These are phyloP conservation scores for Scytalopus superciliaris DNA, from an alignment of 2,113 vertebrate genomes.

Conservation along the genomic window DNA sequence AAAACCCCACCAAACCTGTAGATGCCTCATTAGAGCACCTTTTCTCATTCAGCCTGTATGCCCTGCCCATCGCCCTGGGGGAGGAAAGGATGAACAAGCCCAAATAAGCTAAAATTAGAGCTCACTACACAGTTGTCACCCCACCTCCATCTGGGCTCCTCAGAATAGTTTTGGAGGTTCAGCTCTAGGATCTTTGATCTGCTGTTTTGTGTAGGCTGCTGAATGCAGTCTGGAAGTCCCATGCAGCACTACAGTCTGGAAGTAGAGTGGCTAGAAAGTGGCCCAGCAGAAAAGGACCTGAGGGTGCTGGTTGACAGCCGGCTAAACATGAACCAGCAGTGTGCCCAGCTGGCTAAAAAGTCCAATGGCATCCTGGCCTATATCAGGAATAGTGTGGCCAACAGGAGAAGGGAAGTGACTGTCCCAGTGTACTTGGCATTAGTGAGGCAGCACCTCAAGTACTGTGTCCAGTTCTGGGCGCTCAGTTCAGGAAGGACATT, in stretches of 20 bases:
- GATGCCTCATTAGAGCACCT: neutral
- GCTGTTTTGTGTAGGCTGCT: neutral
- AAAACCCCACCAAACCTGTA: neutral
- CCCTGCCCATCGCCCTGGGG: neutral
- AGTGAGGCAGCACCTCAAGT: neutral
- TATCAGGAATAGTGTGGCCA: neutral
- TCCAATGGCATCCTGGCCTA: neutral
- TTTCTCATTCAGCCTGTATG: neutral
- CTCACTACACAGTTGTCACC: neutral
- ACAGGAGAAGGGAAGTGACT: neutral
- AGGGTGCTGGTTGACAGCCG: neutral
- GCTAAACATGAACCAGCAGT: neutral
- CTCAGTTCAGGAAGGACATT: neutral
- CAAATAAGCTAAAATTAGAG: neutral
- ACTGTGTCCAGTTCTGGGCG: neutral
- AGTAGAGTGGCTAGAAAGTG: neutral
- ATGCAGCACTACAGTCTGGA: neutral
- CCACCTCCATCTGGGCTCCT: neutral
- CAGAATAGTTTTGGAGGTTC: conserved; percentile 20
- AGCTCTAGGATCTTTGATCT: neutral
- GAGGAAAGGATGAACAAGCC: neutral
- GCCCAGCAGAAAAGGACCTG: neutral
- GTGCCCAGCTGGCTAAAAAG: neutral
- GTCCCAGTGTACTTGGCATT: neutral
- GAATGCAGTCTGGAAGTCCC: neutral